A percentile compares a stretch with the other conserved stretches of the same genome.
phyloP scores from a whole-genome alignment of 2,797 vertebrate species.

The Tenualosa ilisha region DNA sequence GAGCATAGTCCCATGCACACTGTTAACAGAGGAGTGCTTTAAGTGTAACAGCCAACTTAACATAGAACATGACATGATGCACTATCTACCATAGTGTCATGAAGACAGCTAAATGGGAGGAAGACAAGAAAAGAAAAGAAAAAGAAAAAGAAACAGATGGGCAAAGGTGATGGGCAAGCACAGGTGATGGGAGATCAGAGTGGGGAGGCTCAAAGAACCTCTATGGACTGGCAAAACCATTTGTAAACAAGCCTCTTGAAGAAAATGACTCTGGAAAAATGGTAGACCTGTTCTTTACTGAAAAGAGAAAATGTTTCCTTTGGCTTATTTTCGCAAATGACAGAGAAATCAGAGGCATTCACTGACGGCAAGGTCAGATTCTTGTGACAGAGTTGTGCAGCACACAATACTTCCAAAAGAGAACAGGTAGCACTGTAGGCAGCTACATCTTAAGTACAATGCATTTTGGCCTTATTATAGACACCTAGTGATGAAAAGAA shows the following conservation, averaged over 20 bases:
- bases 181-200: neutral
- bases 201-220: neutral
- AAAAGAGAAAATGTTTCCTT: neutral
- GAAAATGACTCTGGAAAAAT: neutral
- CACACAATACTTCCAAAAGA: conserved; percentile 54
- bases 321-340: neutral
- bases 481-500: conserved; percentile 54
- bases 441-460: conserved; percentile 58
- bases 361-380: conserved; percentile 41
- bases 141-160: neutral
- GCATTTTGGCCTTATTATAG: conserved; percentile 59
- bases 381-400: conserved; percentile 48
- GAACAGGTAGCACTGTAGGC: conserved; percentile 41
- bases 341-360: conserved; percentile 37
- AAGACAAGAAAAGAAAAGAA: conserved; percentile 21
- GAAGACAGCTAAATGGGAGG: conserved; percentile 23
- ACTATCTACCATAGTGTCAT: neutral
- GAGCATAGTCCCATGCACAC: neutral
- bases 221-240: neutral
- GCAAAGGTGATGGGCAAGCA: neutral
- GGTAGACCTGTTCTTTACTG: neutral
- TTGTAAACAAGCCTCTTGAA: neutral
- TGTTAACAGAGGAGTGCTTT: neutral
- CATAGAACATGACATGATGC: neutral
- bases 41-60: neutral